A percentile compares a stretch with the other conserved stretches of the same genome.
Conservation (phyloP, 2,888 invertebrate species). For the Anoplius nigerrimus region DNA sequence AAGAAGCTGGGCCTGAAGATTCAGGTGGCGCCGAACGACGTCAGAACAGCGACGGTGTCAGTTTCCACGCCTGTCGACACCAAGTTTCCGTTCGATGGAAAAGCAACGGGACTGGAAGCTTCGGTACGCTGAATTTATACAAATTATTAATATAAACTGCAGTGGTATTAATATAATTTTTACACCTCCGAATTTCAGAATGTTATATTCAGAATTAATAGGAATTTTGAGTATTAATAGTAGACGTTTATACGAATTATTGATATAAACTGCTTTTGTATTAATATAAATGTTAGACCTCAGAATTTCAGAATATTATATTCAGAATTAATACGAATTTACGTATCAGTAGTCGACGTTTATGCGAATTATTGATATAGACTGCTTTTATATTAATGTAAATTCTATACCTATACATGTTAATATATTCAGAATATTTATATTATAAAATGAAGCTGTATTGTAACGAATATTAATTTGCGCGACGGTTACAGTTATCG, state of each 20-base stretch:
- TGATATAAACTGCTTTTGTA: too few relatives aligned
- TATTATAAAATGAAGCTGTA: not conserved
- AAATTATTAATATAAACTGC: not conserved
- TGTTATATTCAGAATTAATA: too few relatives aligned
- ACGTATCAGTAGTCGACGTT: too few relatives aligned
- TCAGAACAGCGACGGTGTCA: conserved; percentile 70
- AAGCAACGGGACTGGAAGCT: conserved; percentile 53
- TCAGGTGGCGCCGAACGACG: conserved; percentile 71
- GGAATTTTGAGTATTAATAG: too few relatives aligned
- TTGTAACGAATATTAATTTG: not conserved
- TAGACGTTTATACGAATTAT: too few relatives aligned
- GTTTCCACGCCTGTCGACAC: conserved; percentile 72
- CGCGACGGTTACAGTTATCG: conserved; percentile 11
- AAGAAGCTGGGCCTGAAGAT: conserved; percentile 69
- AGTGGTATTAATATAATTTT: not conserved
- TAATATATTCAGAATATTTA: not conserved
- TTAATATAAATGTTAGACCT: too few relatives aligned
- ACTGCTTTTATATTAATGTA: not conserved
- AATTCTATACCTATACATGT: not conserved
- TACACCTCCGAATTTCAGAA: not conserved
- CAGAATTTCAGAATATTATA: too few relatives aligned
- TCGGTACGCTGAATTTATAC: conserved; percentile 59
- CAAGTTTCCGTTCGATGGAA: conserved; percentile 65
- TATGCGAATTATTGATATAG: too few relatives aligned
- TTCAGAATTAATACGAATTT: too few relatives aligned